phyloP scores from a whole-genome alignment of 1,140 invertebrate species.

The Magallana gigas region DNA sequence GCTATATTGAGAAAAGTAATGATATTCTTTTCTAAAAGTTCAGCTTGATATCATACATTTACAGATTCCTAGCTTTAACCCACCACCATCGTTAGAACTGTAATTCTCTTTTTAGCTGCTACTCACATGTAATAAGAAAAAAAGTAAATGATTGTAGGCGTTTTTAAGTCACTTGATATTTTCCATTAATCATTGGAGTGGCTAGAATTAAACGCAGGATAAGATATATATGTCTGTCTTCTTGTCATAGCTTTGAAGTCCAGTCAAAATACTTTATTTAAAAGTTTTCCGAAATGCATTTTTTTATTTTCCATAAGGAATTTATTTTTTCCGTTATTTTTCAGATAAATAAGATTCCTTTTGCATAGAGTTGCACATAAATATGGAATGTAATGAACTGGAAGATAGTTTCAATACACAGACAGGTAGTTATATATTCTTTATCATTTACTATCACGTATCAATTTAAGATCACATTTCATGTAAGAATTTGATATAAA shows the following conservation, averaged over 20 bases:
- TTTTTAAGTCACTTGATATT: too few species aligned
- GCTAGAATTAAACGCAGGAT: too few species aligned
- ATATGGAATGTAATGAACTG: neutral
- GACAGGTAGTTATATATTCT: neutral
- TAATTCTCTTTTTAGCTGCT: too few species aligned
- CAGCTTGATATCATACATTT: too few species aligned
- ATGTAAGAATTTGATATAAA: neutral
- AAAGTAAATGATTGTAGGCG: too few species aligned
- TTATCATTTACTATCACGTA: neutral
- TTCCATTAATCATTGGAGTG: too few species aligned
- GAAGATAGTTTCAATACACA: neutral
- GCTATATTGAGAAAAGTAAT: too few species aligned
- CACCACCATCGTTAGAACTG: too few species aligned
- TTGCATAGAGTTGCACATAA: neutral
- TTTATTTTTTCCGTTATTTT: neutral
- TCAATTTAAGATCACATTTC: neutral
- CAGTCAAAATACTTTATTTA: neutral
- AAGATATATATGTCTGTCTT: neutral
- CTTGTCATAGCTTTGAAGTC: neutral
- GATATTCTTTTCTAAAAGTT: too few species aligned
- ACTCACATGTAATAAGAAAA: too few species aligned
- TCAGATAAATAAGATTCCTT: neutral
- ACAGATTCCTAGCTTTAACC: too few species aligned
- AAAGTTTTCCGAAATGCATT: neutral
- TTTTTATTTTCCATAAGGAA: neutral